Evolutionary conservation across 2,797 vertebrate genomes (phyloP), one percentile per base, ranked within the genome.

Genomic region (Kryptolebias ocellatus): DNA sequence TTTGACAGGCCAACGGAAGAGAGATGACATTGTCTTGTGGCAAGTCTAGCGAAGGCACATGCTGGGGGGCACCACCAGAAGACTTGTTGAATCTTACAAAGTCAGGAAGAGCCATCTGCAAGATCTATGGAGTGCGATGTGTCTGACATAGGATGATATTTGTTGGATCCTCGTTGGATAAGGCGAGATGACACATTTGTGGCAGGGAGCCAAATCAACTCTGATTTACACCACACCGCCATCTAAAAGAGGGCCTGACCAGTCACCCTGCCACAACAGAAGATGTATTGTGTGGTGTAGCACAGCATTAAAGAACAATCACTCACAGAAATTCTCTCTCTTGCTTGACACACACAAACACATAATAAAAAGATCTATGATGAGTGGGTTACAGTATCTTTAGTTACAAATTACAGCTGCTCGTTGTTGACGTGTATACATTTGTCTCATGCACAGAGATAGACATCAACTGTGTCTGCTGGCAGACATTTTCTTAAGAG

Each of bases 171-270:
- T 80, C 71, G 28, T 51, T 71, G 84, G 87, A 81, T 61, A 52
- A 64, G 49, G 63, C 17, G 63, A 69, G 74, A 79, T 88, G 87
- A 88, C 90, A 85, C 80, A 67, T 91, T 54, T 51, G 74, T 92
- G 91, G 90, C 91, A 82, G 63, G 57, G 53, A 60, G 90, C 92
- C 92, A 88, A 87, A 86, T 88, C 62, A 71, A 56, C 72, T 74
- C 77, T 89, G 93, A 93, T 93, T 93, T 93, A 91, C 78, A 0
- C 70, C 83, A 67, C 56, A 64, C 75, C 53, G 51, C 78, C 69
- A 56, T 75, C 59, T 39, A 67, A 64, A 60, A 65, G n/a, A 59
- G 45, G 72, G 67, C 56, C 64, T 72, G 86, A 73, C 80, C 71
- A 64, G 84, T 84, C 74, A 79, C 53, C 78, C 83, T 64, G 80